Evolutionary conservation across 2,888 invertebrate species (phyloP), one percentile per base, ranked within the genome.

Genomic region (Pegoplata infirma): DNA sequence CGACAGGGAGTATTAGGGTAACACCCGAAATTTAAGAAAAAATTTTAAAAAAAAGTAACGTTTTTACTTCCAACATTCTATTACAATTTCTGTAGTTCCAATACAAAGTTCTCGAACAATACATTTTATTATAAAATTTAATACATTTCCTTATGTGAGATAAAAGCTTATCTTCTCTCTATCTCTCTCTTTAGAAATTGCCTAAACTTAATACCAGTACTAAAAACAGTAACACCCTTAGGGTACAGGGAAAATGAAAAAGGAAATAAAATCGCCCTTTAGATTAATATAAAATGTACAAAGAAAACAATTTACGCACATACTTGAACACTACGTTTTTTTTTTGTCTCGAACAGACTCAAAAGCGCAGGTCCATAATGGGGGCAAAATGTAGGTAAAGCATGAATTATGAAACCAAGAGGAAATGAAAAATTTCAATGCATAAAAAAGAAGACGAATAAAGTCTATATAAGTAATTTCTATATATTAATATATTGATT

Each of bases 401-500:
- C 25, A 8, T 3, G 19, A 75, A 53, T 2, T 25, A 28, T n/a
- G 25, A 36, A 53, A 3, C n/a, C 1, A 28, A 53, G 16, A 51
- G 10, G 14, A 12, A 16, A 40, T 5, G 12, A 16, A 44, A 49
- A 56, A 8, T 28, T 16, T n/a, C 16, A 23, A 16, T 23, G 25
- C 1, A 58, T 2, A 32, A 21, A 23, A 7, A 47, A 19, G 3
- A 7, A 25, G 32, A 16, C 17, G 17, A n/a, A 16, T 23, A 46
- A 46, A 46, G 25, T 32, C 40, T 69, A 44, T 40, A 44, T 51
- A 64, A 47, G 55, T 46, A 67, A 28, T 55, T 66, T 56, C 36
- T 66, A 58, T 64, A 56, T 66, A 58, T 44, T 44, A 74, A 59
- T 69, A 40, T 78, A 78, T 78, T 78, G 78, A 78, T 78, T 78